Conservation (phyloP, 2,797 vertebrate genomes). For the Catostomus latipinnis region DNA sequence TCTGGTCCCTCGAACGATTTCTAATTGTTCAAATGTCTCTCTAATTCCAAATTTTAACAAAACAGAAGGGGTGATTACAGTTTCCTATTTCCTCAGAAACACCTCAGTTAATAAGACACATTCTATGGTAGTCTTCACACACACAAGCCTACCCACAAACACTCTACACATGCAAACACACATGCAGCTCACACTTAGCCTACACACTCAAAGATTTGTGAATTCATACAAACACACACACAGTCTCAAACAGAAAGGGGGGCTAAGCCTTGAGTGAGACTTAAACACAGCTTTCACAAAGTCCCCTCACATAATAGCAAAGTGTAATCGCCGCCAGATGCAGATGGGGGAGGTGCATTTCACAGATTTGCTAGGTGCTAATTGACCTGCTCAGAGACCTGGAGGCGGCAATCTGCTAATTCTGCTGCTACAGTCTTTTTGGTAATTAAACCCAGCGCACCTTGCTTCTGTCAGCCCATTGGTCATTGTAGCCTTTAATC, state of each 20-base stretch:
- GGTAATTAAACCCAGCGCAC: slow-evolving; percentile 56
- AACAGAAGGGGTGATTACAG: background rate
- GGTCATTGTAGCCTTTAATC: slow-evolving; percentile 29
- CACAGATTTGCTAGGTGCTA: slow-evolving; percentile 41
- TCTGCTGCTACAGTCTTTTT: slow-evolving; percentile 57
- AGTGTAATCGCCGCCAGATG: slow-evolving; percentile 49
- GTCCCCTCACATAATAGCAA: slow-evolving; percentile 68
- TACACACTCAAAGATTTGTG: background rate
- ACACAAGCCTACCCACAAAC: slow-evolving; percentile 21
- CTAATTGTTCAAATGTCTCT: background rate
- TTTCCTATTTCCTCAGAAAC: background rate
- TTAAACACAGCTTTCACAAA: slow-evolving; percentile 35
- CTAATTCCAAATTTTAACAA: background rate
- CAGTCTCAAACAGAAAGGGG: slow-evolving; percentile 1
- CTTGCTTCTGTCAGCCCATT: slow-evolving; percentile 48
- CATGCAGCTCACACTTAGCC: background rate
- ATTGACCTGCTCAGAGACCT: slow-evolving; percentile 47
- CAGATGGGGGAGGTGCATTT: slow-evolving; percentile 58
- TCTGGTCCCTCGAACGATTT: background rate
- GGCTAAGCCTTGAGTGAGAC: slow-evolving; percentile 7
- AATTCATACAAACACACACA: slow-evolving; percentile 2
- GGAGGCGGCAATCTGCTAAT: slow-evolving; percentile 49
- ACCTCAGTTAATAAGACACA: background rate
- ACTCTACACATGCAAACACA: background rate
- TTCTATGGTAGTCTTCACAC: slow-evolving; percentile 35